Base-by-base conservation (phyloP, 2,113 vertebrate genomes). In the Monarcha castaneiventris region DNA sequence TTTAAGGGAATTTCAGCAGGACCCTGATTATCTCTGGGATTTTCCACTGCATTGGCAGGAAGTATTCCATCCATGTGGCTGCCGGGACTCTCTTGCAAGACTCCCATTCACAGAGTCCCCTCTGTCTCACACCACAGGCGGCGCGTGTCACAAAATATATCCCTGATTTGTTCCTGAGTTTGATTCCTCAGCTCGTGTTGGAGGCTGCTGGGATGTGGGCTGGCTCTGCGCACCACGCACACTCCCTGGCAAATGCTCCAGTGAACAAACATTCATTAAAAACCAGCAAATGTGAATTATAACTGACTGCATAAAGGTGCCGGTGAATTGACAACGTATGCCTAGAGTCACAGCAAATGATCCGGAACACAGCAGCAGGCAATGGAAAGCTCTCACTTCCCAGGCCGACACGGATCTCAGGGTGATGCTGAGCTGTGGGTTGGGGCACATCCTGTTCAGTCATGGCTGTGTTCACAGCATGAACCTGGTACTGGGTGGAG, bases 181-280 rank as follows among this genome's bases (percentile, higher is more conserved):
- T 7, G 6, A 25, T 85, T 83, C 78, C 72, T 86, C n/a, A 69
- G 75, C 32, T 23, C 20, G 12, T 56, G 75, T 52, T 67, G 79
- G 75, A 94, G 82, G 85, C 79, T 85, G 78, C 87, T 89, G 55
- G 67, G 84, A 27, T 54, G 82, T 91, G 81, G 81, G 63, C 78
- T 85, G 84, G 62, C 84, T 93, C 71, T 22, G 43, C 3, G 4
- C 41, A 29, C 58, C 74, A 59, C 0, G 0, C 68, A 63, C 20
- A 22, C 75, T 67, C 59, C 51, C 82, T 69, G 35, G 63, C 43
- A 90, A 80, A 91, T 32, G 68, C 84, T 95, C 72, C 75, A 63
- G 43, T 86, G 93, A 93, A 37, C 71, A 91, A 96, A 80, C 35
- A 26, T 55, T 94, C 85, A 88, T 93, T 94, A 94, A 76, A 89